Conservation (phyloP, 1,140 invertebrate genomes). For the Tetramorium parvispinum region DNA sequence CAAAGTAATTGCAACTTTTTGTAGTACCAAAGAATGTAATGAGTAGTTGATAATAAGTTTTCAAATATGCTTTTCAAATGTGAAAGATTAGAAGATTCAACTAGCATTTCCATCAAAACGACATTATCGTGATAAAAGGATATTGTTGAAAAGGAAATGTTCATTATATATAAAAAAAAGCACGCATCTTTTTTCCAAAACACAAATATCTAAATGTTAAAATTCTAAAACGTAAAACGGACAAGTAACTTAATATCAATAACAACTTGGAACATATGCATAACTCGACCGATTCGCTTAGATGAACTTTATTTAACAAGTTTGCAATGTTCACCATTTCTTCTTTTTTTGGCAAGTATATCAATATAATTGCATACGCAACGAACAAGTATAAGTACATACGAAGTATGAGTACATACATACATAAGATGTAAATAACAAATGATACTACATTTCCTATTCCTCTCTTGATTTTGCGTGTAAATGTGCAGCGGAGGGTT, state of each 20-base stretch:
- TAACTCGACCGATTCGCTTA: neutral
- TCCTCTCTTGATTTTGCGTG: neutral
- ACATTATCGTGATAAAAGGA: no score
- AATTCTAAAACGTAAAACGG: neutral
- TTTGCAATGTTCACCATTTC: neutral
- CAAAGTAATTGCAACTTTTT: conserved; percentile 7
- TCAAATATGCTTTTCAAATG: neutral
- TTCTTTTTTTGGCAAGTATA: neutral
- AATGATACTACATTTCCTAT: neutral
- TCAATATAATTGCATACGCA: neutral
- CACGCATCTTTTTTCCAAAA: neutral
- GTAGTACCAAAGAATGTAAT: conserved; percentile 23
- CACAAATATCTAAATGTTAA: neutral
- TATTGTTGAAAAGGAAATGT: neutral
- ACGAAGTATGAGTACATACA: no score
- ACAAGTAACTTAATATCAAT: conserved; percentile 1
- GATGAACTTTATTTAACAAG: neutral
- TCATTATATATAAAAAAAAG: neutral
- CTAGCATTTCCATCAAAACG: neutral
- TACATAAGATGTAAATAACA: neutral
- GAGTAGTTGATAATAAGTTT: neutral
- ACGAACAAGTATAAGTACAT: no score
- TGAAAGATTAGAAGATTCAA: neutral
- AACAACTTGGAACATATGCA: neutral
- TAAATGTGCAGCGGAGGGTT: neutral